These are phyloP conservation scores for Amphipoea lucens DNA, from an alignment of 2,888 invertebrate species.

Conservation along the genomic window DNA sequence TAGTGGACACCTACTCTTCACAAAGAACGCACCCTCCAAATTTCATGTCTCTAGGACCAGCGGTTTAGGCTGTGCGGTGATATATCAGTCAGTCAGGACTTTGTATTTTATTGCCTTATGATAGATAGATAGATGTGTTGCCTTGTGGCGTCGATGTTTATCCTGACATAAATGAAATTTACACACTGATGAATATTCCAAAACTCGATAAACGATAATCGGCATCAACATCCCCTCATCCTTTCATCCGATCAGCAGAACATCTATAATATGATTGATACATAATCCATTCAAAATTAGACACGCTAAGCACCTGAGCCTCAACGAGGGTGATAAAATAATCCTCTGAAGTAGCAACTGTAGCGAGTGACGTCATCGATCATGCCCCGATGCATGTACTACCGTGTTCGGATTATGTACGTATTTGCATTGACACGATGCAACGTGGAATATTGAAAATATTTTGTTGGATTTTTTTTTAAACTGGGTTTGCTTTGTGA, in stretches of 20 bases:
- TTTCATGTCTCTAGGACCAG: too few relatives aligned
- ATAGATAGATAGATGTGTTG: too few relatives aligned
- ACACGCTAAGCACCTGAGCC: conserved; percentile 58
- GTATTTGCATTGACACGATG: conserved; percentile 52
- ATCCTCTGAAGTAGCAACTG: conserved; percentile 40
- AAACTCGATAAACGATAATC: conserved; percentile 15
- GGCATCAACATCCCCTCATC: conserved; percentile 24
- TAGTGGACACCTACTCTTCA: too few relatives aligned
- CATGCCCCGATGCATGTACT: conserved; percentile 47
- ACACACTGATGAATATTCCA: conserved; percentile 22
- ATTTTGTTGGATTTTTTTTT: neutral
- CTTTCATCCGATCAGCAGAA: conserved; percentile 35
- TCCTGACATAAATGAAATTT: conserved; percentile 6
- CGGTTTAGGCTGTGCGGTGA: too few relatives aligned
- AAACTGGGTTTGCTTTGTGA: neutral
- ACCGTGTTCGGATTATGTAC: conserved; percentile 42
- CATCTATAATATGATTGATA: conserved; percentile 52
- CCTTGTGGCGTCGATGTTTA: neutral
- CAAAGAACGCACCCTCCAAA: too few relatives aligned
- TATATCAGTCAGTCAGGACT: too few relatives aligned
- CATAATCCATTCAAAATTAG: conserved; percentile 66
- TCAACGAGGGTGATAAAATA: conserved; percentile 61
- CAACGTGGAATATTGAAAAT: conserved; percentile 18
- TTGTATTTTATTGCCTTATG: too few relatives aligned
- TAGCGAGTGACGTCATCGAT: conserved; percentile 57